Conservation (phyloP, 2,113 vertebrate species). For the Ptyas mucosa region DNA sequence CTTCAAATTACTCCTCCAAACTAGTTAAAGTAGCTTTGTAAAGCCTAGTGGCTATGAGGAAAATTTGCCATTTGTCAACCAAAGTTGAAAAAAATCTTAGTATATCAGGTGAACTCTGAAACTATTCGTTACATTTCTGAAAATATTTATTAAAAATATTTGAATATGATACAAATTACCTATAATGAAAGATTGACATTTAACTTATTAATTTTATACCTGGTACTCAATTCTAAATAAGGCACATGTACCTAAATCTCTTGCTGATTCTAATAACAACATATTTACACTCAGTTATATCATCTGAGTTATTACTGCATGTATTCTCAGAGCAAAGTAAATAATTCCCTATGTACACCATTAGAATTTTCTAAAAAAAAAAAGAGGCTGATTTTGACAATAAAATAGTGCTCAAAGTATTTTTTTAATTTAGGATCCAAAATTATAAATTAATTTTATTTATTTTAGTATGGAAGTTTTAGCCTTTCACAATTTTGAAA, state of each 20-base stretch:
- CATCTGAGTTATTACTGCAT: not conserved
- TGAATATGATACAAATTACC: not conserved
- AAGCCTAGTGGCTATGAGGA: not conserved
- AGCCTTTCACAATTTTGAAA: not conserved
- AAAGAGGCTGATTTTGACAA: not conserved
- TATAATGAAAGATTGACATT: not conserved
- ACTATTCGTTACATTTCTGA: not conserved
- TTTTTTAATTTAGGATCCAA: not conserved
- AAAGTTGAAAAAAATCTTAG: not conserved
- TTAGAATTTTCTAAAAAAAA: not conserved
- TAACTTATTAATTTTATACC: not conserved
- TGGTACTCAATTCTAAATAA: not conserved
- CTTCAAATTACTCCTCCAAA: not conserved
- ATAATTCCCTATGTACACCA: not conserved
- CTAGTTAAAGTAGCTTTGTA: not conserved
- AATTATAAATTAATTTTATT: not conserved
- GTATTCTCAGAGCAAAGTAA: not conserved
- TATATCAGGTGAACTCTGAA: not conserved
- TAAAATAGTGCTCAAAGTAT: not conserved
- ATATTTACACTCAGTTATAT: not conserved
- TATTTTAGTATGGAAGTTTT: not conserved
- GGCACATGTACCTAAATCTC: not conserved
- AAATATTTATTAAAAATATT: not conserved
- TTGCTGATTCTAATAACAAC: not conserved
- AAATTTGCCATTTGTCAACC: not conserved